Evolutionary conservation across 2,888 invertebrate species (phyloP).

Genomic region (Apamea sordens): DNA sequence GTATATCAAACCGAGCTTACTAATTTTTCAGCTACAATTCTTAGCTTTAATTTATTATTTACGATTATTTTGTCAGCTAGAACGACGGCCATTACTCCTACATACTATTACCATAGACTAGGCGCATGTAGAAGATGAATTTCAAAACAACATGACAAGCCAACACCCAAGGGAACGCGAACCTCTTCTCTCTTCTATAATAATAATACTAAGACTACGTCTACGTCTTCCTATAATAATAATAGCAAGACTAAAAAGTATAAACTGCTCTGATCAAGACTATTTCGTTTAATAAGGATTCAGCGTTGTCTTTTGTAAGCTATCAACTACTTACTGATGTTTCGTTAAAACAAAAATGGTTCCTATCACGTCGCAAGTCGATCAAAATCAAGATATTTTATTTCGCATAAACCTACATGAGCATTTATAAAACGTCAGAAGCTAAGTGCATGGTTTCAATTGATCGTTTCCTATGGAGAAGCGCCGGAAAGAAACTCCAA

Average conservation of each 20-base stretch:
- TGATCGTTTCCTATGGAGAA: no score
- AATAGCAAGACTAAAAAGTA: background rate
- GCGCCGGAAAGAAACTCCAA: no score
- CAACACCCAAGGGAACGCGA: background rate
- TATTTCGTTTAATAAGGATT: background rate
- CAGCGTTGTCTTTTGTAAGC: background rate
- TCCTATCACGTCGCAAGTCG: background rate
- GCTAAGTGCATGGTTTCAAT: no score
- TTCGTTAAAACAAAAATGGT: background rate
- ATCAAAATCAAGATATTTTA: no score
- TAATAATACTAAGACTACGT: background rate
- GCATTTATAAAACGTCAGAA: no score
- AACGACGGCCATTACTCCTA: conserved; percentile 57
- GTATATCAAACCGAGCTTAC: conserved; percentile 47
- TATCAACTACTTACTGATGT: background rate
- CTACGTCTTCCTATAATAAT: background rate
- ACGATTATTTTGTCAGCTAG: conserved; percentile 63
- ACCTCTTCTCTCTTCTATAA: no score
- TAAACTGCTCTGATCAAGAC: background rate
- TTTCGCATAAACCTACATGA: no score
- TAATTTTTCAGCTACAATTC: conserved; percentile 46
- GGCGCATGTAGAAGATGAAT: conserved; percentile 15
- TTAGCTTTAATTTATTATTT: conserved; percentile 59
- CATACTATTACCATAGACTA: conserved; percentile 28
- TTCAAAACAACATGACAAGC: background rate